Base-by-base conservation (phyloP, 2,888 invertebrate genomes). In the Drosophila mimica region DNA sequence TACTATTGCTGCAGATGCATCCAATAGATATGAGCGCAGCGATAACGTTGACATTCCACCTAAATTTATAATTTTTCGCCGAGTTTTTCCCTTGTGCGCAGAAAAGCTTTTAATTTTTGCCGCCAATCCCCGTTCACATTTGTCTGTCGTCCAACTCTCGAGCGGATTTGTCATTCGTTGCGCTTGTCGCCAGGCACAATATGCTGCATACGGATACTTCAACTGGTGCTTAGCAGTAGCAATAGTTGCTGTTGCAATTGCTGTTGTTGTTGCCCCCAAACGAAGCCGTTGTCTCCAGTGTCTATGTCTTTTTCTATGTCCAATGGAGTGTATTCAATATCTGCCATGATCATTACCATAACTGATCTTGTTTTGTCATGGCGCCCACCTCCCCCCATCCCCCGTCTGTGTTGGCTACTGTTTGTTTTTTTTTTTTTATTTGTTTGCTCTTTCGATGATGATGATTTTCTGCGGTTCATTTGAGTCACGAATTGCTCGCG, bases 31-130 rank as follows among this genome's bases (percentile, higher is more conserved):
- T 87, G 83, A 87, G 79, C 85, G 74, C 58, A 79, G 58, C 88
- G 87, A 89, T 88, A 89, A 85, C 85, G 89, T 82, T 89, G 90
- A 89, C 91, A 88, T 89, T 89, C 88, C 88, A 85, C 90, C 89
- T 85, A 89, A 88, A 88, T 88, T 88, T 89, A 88, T 89, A 88
- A 86, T 89, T 89, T 86, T 86, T 84, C 76, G 62, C 76, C 74
- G 74, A 70, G 81, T 78, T 81, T 80, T 87, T 87, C 77, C 84
- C 82, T 85, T 76, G 81, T 88, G 81, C 57, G 75, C 76, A 70
- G 79, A 77, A 82, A 78, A 52, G 84, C 89, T 90, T 91, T 91
- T 90, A 91, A 88, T 90, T 88, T 91, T 90, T 90, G 83, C 90
- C 90, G 90, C 88, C 90, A 78, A 76, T 79, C 69, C 79, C 79